Base-by-base conservation (phyloP, 2,113 vertebrate species). In the Pterocles gutturalis region DNA sequence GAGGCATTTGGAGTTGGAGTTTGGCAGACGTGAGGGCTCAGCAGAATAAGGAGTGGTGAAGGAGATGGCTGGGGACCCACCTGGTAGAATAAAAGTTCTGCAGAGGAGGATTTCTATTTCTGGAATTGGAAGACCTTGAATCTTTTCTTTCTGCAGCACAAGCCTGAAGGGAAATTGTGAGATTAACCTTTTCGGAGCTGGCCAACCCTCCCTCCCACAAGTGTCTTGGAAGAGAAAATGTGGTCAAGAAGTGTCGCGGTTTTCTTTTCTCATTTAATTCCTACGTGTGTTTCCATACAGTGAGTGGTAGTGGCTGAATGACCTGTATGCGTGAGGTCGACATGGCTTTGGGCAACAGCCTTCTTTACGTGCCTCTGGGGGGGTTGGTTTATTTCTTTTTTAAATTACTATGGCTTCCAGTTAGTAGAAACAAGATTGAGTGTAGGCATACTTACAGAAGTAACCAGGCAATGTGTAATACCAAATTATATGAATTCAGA, bases 171-270 rank as follows among this genome's bases (percentile, higher is more conserved):
- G 62, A 72, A 46, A 18, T 11, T 17, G 29, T 80, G 66, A 60
- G 38, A 53, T 77, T 55, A 61, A 36, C 20, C 13, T 80, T 62
- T 64, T 33, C 29, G 17, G 51, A 60, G 49, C 8, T 79, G 33
- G 43, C n/a, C 1, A 8, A 15, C 48, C 22, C 7, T 57, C 6
- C 61, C 4, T 90, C 65, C 89, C 65, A 38, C 34, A 48, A 24
- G 13, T 31, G 25, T 60, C 58, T 55, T 55, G 13, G 76, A 77
- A 76, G 58, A 80, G 62, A 71, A 93, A 80, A 51, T 18, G 33
- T 17, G 7, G 17, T 96, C 33, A 45, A 82, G 43, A 72, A 86
- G 3, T 16, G 6, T 34, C 26, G 20, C 72, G 0, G 0, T 13
- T 46, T 88, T 72, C 65, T 60, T 53, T n/a, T n/a, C 19, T 85